phyloP scores from a whole-genome alignment of 2,113 vertebrate genomes.

The Sula dactylatra region DNA sequence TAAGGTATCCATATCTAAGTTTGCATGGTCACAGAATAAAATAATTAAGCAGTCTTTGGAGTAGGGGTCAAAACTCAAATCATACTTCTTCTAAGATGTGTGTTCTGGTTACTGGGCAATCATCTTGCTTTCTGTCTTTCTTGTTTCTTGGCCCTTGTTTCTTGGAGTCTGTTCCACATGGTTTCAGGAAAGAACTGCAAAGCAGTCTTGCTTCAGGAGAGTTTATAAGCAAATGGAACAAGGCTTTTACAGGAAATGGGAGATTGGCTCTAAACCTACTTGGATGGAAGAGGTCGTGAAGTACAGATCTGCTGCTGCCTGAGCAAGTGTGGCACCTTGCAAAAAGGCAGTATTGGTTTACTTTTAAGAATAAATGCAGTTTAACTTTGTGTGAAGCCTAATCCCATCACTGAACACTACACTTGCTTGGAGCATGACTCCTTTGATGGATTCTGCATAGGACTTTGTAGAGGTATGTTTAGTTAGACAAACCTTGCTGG shows the following conservation, averaged over 20 bases:
- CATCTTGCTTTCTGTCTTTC: not conserved
- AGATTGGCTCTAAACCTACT: not conserved
- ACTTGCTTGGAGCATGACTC: not conserved
- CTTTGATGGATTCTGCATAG: accelerated
- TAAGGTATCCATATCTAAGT: not conserved
- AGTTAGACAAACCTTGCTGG: not conserved
- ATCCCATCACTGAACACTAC: not conserved
- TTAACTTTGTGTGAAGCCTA: not conserved
- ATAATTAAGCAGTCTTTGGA: not conserved
- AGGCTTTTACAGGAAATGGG: not conserved
- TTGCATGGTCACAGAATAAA: not conserved
- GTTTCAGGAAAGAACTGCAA: not conserved
- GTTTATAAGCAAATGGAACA: not conserved
- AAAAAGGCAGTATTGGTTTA: not conserved
- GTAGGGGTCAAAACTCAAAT: not conserved
- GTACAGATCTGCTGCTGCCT: not conserved
- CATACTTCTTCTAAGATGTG: not conserved
- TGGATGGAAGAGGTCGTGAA: not conserved
- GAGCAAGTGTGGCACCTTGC: not conserved
- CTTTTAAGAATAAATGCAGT: not conserved
- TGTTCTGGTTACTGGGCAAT: not conserved
- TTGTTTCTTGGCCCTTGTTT: accelerated
- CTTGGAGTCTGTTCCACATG: not conserved
- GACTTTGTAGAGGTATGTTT: not conserved
- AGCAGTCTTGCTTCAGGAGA: not conserved